Evolutionary conservation across 2,888 invertebrate genomes (phyloP), one percentile per base, ranked within the genome.

Genomic region (Spodoptera exigua): DNA sequence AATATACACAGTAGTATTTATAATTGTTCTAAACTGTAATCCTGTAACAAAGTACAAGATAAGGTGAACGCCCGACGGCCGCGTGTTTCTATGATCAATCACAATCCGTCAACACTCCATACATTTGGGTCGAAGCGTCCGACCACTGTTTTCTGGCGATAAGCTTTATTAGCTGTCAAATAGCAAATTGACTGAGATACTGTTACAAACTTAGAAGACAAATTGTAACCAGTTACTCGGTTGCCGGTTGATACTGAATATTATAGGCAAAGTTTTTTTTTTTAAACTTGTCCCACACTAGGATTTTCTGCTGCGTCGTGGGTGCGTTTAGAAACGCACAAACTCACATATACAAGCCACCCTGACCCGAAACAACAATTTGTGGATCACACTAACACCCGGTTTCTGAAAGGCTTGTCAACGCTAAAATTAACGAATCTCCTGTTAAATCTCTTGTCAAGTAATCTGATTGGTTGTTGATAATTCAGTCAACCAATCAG

Each of bases 161-260:
- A 80, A 80, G 71, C 66, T 69, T 75, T 65, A 79, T 78, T 61
- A 75, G 65, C 78, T 81, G 79, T 76, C 80, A 78, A 72, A 75
- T 74, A 59, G 73, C 60, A 79, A 80, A 79, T 80, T 79, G 80
- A 58, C 52, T 57, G 61, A 66, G 76, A 70, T 74, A 78, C 72
- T 64, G 35, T 54, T 62, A 62, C 62, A 67, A 76, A 66, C 65
- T 70, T 63, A 54, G 46, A 64, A 75, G 78, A 80, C 75, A 76
- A 74, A 80, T 68, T 49, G 52, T 51, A 41, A 5, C 12, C 43
- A 21, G 18, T 27, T 7, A 39, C n/a, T 44, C 32, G 2, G 45
- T 18, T 56, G 27, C 17, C 5, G 13, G 40, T 18, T 56, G 27
- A 17, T 10, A 16, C 18, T 44, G 47, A 65, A 66, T 58, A 53